These are phyloP conservation scores for Cephus spinipes DNA, from an alignment of 2,888 invertebrate species.

Conservation along the genomic window DNA sequence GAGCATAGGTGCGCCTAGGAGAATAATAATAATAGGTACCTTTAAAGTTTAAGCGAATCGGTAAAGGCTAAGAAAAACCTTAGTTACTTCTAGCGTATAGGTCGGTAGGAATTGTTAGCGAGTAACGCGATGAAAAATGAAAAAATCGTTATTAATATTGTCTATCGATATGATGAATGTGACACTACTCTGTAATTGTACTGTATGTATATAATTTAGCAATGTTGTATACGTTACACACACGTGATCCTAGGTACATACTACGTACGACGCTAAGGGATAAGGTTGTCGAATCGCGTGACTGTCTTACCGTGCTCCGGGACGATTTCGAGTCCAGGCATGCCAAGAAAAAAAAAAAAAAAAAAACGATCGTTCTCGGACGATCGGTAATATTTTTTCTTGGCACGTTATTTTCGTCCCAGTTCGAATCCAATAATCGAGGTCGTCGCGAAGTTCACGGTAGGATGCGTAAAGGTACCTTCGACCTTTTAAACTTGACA, in stretches of 20 bases:
- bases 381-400: too few species aligned
- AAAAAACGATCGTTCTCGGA: too few species aligned
- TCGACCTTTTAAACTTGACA: too few species aligned
- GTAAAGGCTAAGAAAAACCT: constrained; percentile 9
- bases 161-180: constrained; percentile 48
- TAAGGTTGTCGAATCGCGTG: too few species aligned
- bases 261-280: background rate
- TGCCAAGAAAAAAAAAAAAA: too few species aligned
- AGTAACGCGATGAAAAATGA: constrained; percentile 22
- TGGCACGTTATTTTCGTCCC: too few species aligned
- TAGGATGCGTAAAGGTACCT: too few species aligned
- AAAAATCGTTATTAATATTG: constrained; percentile 18
- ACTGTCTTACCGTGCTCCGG: too few species aligned
- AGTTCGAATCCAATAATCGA: too few species aligned
- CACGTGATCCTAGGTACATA: constrained; percentile 23
- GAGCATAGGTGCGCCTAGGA: constrained; percentile 31
- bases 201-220: constrained; percentile 37
- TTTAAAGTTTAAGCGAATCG: constrained; percentile 22
- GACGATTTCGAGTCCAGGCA: too few species aligned
- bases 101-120: constrained; percentile 48
- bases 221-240: constrained; percentile 34
- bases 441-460: too few species aligned
- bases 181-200: constrained; percentile 36
- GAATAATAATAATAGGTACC: constrained; percentile 25
- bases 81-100: constrained; percentile 28